Conservation (phyloP, 2,113 vertebrate species). For the Chrysochloris asiatica region DNA sequence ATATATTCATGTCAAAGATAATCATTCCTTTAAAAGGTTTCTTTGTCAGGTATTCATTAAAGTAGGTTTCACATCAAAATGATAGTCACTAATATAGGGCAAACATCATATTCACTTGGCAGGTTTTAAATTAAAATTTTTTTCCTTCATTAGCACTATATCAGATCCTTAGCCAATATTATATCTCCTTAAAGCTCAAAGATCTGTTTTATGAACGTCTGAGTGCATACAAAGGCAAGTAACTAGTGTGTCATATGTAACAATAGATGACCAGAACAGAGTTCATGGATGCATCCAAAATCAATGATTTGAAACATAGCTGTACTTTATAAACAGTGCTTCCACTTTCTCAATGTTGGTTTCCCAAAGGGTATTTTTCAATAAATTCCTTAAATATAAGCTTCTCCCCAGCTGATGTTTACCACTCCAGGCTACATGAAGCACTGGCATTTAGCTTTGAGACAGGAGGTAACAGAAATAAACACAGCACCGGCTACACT, state of each 20-base stretch:
- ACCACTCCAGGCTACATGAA: not conserved
- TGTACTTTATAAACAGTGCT: not conserved
- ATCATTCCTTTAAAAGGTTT: conserved; percentile 82
- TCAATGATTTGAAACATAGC: not conserved
- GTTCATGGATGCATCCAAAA: not conserved
- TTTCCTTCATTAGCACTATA: conserved; percentile 30
- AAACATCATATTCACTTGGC: conserved; percentile 80
- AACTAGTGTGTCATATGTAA: not conserved
- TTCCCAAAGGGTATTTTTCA: conserved; percentile 7
- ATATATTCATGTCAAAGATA: conserved; percentile 82
- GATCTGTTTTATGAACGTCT: conserved; percentile 25
- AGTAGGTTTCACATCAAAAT: conserved; percentile 83
- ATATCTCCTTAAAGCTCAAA: conserved; percentile 10
- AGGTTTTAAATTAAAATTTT: conserved; percentile 59
- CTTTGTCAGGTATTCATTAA: conserved; percentile 88
- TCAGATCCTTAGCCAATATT: conserved; percentile 23
- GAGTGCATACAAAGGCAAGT: too few species aligned
- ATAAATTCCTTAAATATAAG: conserved; percentile 9
- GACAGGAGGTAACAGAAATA: conserved; percentile 66
- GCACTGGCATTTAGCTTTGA: conserved; percentile 43
- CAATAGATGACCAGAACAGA: accelerated
- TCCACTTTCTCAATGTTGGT: not conserved
- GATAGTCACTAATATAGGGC: conserved; percentile 83
- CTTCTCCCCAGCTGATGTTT: conserved; percentile 44
- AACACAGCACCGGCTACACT: conserved; percentile 65